Percentiles rank a stretch among this genome's conserved stretches.
These are phyloP conservation scores for Copidosoma aretas DNA, from an alignment of 2,888 invertebrate genomes.

Conservation along the genomic window DNA sequence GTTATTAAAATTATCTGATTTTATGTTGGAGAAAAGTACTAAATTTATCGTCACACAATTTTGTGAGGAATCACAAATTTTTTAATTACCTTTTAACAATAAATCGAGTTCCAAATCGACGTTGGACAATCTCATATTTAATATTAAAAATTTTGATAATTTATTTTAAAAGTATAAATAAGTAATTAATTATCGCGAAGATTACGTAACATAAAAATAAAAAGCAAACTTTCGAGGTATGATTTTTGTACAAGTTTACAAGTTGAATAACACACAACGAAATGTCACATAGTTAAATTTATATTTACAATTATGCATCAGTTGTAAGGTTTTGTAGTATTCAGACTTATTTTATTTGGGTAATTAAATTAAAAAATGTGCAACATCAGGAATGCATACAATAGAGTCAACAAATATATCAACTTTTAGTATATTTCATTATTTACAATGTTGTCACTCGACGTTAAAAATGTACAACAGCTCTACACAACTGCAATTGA, in stretches of 20 bases:
- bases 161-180: neutral
- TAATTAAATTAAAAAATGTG: slow-evolving; percentile 35
- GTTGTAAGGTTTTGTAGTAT: slow-evolving; percentile 24
- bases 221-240: slow-evolving; percentile 35
- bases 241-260: slow-evolving; percentile 1
- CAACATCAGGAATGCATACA: slow-evolving; percentile 37
- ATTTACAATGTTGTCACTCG: slow-evolving; percentile 41
- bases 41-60: slow-evolving; percentile 9
- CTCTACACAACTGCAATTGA: slow-evolving; percentile 18
- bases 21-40: neutral
- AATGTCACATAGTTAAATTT: too few species aligned
- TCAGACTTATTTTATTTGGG: slow-evolving; percentile 34
- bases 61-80: neutral
- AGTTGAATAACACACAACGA: too few species aligned
- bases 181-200: slow-evolving; percentile 18
- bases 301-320: slow-evolving; percentile 1
- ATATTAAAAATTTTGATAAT: neutral
- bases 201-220: slow-evolving; percentile 28
- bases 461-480: slow-evolving; percentile 39
- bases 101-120: neutral
- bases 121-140: neutral
- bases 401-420: slow-evolving; percentile 44
- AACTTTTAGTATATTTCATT: slow-evolving; percentile 44
- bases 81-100: neutral
- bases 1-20: slow-evolving; percentile 2